Evolutionary conservation across 2,888 invertebrate species (phyloP).

Genomic region (Peribatodes rhomboidaria): DNA sequence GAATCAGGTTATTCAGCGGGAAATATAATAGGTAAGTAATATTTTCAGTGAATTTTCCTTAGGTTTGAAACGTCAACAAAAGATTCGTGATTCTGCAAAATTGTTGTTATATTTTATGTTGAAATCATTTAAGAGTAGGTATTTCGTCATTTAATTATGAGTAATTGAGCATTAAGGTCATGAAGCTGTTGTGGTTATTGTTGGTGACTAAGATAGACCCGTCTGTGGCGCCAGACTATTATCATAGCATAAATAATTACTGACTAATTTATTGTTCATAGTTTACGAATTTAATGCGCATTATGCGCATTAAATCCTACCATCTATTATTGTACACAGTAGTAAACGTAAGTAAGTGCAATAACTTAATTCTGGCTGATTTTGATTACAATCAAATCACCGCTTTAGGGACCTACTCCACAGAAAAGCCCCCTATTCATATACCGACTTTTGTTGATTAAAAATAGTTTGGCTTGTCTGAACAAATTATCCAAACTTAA

Average conservation of each 20-base stretch:
- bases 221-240: constrained; percentile 18
- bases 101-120: neutral
- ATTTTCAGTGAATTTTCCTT: constrained; percentile 49
- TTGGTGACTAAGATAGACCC: constrained; percentile 16
- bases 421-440: too few species aligned
- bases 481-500: too few species aligned
- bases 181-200: constrained; percentile 26
- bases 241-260: constrained; percentile 1
- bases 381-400: too few species aligned
- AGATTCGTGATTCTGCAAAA: neutral
- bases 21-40: too few species aligned
- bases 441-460: too few species aligned
- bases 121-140: constrained; percentile 15
- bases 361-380: too few species aligned
- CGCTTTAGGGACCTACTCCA: too few species aligned
- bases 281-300: neutral
- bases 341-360: too few species aligned
- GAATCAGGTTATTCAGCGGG: constrained; percentile 6
- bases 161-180: constrained; percentile 22
- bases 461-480: too few species aligned
- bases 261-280: neutral
- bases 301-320: too few species aligned
- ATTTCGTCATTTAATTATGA: constrained; percentile 34
- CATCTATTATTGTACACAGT: too few species aligned
- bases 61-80: constrained; percentile 47